Percentiles rank a stretch among this genome's conserved stretches.
Evolutionary conservation across 2,113 vertebrate genomes (phyloP).

Genomic region (Origma solitaria): DNA sequence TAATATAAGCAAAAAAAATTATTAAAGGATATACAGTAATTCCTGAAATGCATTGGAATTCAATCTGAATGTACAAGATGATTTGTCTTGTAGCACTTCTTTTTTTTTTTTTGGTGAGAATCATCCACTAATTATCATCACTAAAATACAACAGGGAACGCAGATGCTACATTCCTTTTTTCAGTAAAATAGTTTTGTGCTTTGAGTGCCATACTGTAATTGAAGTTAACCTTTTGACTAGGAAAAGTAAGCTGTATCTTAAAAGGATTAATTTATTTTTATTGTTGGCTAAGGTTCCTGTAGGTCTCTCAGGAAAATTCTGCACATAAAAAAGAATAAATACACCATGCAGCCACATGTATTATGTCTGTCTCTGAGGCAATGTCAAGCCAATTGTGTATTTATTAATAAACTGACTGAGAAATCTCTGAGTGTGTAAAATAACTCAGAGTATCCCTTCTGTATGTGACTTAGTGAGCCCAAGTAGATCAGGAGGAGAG

Average conservation of each 20-base stretch:
- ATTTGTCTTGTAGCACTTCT: neutral
- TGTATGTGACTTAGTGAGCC: neutral
- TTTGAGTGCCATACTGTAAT: neutral
- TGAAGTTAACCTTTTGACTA: neutral
- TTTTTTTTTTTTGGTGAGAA: neutral
- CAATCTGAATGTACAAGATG: neutral
- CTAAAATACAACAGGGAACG: neutral
- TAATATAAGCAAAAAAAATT: neutral
- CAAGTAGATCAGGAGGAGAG: neutral
- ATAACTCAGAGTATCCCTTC: neutral
- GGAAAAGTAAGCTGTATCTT: neutral
- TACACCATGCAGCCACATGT: neutral
- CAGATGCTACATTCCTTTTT: neutral
- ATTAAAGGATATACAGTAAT: neutral
- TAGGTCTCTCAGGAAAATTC: neutral
- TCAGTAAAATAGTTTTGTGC: neutral
- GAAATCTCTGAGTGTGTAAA: neutral
- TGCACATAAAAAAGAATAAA: neutral
- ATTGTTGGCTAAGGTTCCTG: neutral
- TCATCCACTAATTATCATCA: neutral
- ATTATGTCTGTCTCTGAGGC: neutral
- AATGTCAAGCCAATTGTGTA: neutral
- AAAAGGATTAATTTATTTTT: neutral
- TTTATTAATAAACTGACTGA: neutral
- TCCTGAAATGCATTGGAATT: neutral